These are phyloP conservation scores for Polydrusus tereticollis DNA, from an alignment of 2,888 invertebrate genomes.

Conservation along the genomic window DNA sequence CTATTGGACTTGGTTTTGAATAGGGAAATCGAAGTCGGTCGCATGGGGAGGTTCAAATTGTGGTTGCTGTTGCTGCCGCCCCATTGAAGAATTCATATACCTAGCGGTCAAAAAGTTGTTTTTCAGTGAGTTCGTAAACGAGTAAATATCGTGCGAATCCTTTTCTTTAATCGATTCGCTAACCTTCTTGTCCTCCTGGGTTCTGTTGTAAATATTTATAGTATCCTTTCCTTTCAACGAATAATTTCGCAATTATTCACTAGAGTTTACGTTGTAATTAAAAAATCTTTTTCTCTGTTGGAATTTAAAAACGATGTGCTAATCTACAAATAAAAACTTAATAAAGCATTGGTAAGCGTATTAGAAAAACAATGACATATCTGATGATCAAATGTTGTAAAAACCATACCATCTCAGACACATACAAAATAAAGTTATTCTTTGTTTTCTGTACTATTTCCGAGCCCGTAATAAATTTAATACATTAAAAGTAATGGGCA, in stretches of 20 bases:
- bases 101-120: conserved; percentile 66
- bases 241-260: conserved; percentile 61
- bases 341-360: conserved; percentile 10
- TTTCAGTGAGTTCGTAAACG: conserved; percentile 66
- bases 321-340: conserved; percentile 22
- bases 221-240: conserved; percentile 61
- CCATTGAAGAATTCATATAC: conserved; percentile 67
- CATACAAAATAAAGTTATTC: conserved; percentile 29
- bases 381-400: conserved; percentile 19
- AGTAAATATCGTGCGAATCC: conserved; percentile 63
- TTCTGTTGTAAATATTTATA: conserved; percentile 65
- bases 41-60: conserved; percentile 57
- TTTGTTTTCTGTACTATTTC: conserved; percentile 26
- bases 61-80: conserved; percentile 55
- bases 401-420: conserved; percentile 29
- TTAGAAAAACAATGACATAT: conserved; percentile 35
- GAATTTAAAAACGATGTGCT: not conserved
- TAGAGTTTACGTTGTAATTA: conserved; percentile 57
- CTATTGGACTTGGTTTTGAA: conserved; percentile 50
- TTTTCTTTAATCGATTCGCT: conserved; percentile 52
- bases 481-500: conserved; percentile 49
- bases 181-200: conserved; percentile 59
- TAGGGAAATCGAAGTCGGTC: conserved; percentile 17
- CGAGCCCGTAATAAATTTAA: conserved; percentile 45
- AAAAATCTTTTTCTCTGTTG: not conserved